Base-by-base conservation (phyloP, 2,888 invertebrate species). In the Polyploca ridens region DNA sequence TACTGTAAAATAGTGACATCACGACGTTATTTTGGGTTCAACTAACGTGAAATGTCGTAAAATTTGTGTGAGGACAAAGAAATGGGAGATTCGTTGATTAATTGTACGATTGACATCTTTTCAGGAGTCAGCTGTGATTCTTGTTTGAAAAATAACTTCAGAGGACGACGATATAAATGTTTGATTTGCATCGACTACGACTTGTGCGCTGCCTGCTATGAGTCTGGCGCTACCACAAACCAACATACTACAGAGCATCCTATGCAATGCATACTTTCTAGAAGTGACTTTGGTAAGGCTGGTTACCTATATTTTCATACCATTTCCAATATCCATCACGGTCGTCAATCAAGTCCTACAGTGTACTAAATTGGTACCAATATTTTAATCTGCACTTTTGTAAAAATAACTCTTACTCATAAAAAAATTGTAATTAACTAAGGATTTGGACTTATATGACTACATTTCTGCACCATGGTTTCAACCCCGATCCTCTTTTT, bases 51-150 rank as follows among this genome's bases (percentile, higher is more conserved):
- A 66, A 69, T 61, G 66, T 66, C 73, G 41, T 41, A 13, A 41
- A 41, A 41, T 41, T 41, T 41, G 7, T 41, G 0, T 41, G 7
- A 71, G 63, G 65, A 71, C 66, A 71, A 70, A 74, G 71, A 65
- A 67, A 65, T 72, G 74, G 71, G 68, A 64, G 73, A 72, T 76
- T 84, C 78, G 84, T 83, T 76, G 85, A 54, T 7, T 54, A 83
- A 80, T 79, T 80, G 72, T 81, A 81, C 79, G 71, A 87, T 86
- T 91, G 87, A 86, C 86, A 85, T 84, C 78, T 83, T 95, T 95
- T 79, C 90, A 98, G 99, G 99, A 95, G 99, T 99, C 89, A 99
- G 99, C 96, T 99, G 99, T 96, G 99, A 99, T 97, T 98, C 98
- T 88, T 99, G 99, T 96, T 96, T 98, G 94, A 98, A 98, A 95